Conservation (phyloP, 2,113 vertebrate genomes). For the Lipophrys pholis region DNA sequence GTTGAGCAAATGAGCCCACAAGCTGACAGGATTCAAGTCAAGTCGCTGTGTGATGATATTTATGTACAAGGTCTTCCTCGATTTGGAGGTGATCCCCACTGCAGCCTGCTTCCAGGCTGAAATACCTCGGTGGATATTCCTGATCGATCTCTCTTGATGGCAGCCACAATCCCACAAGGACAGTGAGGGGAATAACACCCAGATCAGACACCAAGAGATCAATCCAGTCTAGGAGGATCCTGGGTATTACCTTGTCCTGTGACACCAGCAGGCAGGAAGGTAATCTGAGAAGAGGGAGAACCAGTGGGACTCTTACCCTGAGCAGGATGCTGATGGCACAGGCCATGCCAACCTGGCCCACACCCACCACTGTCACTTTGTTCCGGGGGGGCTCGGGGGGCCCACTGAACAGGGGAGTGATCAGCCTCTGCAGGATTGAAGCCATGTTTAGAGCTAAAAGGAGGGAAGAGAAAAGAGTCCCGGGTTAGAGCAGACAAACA, state of each 20-base stretch:
- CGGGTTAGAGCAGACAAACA: constrained; percentile 16
- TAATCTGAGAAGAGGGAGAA: constrained; percentile 26
- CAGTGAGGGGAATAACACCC: constrained; percentile 28
- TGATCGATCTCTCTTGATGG: no score
- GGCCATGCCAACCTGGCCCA: constrained; percentile 97
- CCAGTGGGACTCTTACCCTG: constrained; percentile 79
- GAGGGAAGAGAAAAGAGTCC: background rate
- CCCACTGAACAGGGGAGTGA: constrained; percentile 76
- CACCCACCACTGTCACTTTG: constrained; percentile 95
- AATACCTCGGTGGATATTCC: no score
- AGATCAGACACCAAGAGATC: constrained; percentile 54
- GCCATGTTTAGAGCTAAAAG: constrained; percentile 83
- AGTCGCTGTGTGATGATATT: background rate
- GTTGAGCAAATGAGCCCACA: no score
- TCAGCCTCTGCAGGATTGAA: constrained; percentile 88
- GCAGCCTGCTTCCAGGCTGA: no score
- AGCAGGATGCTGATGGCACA: constrained; percentile 92
- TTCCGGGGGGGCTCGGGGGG: constrained; percentile 78
- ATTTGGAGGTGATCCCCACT: background rate
- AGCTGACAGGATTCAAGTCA: no score
- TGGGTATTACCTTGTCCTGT: constrained; percentile 36
- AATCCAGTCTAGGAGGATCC: constrained; percentile 42
- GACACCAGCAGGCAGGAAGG: constrained; percentile 9
- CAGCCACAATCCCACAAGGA: background rate
- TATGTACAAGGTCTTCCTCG: background rate